Percentiles rank a stretch among this genome's conserved stretches.
Conservation (phyloP, 2,113 vertebrate genomes). For the Triplophysa dalaica region DNA sequence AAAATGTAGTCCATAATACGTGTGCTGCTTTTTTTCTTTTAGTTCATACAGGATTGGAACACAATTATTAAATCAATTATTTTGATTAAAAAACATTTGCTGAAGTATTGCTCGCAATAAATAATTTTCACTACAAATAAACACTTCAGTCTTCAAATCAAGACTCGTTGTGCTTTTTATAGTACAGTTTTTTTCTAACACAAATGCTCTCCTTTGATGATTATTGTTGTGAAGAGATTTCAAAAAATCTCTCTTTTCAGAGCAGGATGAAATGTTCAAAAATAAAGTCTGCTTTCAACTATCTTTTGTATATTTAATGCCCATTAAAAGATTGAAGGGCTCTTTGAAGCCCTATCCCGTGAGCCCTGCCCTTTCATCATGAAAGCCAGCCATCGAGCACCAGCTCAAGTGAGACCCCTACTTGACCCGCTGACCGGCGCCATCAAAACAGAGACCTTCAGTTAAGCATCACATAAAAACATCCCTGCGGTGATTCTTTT, state of each 20-base stretch:
- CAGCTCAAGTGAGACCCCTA: constrained; percentile 20
- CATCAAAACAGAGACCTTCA: constrained; percentile 37
- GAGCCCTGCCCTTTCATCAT: constrained; percentile 51
- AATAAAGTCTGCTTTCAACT: constrained; percentile 38
- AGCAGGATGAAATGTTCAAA: neutral
- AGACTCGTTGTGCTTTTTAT: too few species aligned
- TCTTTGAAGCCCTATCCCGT: constrained; percentile 56
- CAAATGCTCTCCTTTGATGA: neutral
- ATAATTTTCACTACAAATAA: too few species aligned
- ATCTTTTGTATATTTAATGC: constrained; percentile 57
- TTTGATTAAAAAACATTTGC: too few species aligned
- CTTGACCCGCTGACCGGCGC: constrained; percentile 28
- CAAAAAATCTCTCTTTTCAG: neutral
- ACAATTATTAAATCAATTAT: too few species aligned
- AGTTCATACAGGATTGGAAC: too few species aligned
- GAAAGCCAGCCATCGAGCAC: constrained; percentile 46
- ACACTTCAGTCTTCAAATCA: too few species aligned
- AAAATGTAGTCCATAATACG: too few species aligned
- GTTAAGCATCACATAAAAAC: constrained; percentile 20
- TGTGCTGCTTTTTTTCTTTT: too few species aligned
- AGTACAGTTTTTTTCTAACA: neutral
- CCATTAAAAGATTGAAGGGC: constrained; percentile 43
- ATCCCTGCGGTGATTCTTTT: neutral
- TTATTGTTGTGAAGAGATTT: neutral
- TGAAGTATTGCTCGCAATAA: too few species aligned